phyloP scores from a whole-genome alignment of 2,888 invertebrate species.

The Cordilura impudica region DNA sequence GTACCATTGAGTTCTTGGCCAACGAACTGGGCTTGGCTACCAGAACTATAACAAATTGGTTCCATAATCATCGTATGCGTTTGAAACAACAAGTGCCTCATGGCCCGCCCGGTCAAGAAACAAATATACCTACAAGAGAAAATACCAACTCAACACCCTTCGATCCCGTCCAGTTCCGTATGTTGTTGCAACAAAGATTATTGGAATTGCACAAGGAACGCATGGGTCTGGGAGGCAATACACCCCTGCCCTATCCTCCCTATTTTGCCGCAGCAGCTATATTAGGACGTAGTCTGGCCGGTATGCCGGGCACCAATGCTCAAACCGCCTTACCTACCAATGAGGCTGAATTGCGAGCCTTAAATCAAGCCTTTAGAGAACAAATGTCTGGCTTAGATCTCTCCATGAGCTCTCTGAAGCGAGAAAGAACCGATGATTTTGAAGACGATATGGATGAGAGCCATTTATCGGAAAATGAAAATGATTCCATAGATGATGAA shows the following conservation, averaged over 20 bases:
- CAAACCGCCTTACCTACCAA: constrained; percentile 83
- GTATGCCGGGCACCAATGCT: constrained; percentile 88
- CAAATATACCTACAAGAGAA: constrained; percentile 85
- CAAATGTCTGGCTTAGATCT: constrained; percentile 91
- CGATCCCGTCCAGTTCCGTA: constrained; percentile 94
- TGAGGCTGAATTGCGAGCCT: constrained; percentile 80
- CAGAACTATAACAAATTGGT: constrained; percentile 99
- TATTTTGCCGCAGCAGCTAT: constrained; percentile 87
- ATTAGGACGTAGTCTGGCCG: constrained; percentile 78
- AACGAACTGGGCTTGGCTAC: constrained; percentile 93
- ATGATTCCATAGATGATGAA: constrained; percentile 72
- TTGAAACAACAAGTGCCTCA: constrained; percentile 94
- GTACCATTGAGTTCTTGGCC: constrained; percentile 96
- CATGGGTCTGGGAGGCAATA: constrained; percentile 86
- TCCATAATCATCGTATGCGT: constrained; percentile 99
- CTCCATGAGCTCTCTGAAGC: constrained; percentile 89
- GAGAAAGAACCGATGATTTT: constrained; percentile 81
- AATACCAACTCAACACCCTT: constrained; percentile 86
- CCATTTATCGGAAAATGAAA: constrained; percentile 74
- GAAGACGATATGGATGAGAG: constrained; percentile 85
- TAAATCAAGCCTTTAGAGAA: constrained; percentile 84
- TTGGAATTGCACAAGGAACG: constrained; percentile 92
- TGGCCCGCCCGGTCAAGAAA: constrained; percentile 82
- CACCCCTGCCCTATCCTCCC: constrained; percentile 88
- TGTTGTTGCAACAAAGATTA: constrained; percentile 92